phyloP scores from a whole-genome alignment of 2,797 vertebrate species.

The Hypotaenidia okinawae region DNA sequence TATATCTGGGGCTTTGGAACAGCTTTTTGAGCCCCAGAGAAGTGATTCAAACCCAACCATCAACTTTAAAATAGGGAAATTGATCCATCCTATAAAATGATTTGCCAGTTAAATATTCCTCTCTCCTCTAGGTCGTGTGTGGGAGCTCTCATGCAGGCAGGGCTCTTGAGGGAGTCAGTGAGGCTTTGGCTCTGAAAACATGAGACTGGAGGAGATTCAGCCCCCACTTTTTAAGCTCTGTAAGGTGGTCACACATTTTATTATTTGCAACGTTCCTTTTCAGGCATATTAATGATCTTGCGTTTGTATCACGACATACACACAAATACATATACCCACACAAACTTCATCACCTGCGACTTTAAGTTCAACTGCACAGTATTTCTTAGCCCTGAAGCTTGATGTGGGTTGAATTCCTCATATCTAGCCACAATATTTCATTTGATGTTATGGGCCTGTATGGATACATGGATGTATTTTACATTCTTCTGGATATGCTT shows the following conservation, averaged over 20 bases:
- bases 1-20: not conserved
- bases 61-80: not conserved
- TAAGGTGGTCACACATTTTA: not conserved
- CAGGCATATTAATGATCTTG: not conserved
- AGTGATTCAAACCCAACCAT: not conserved
- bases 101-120: constrained; percentile 12
- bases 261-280: not conserved
- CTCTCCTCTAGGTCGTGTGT: not conserved
- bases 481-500: constrained; percentile 60
- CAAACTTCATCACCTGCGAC: not conserved
- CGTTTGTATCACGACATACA: not conserved
- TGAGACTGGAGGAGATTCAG: not conserved
- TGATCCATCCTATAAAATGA: not conserved
- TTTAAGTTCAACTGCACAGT: constrained; percentile 1
- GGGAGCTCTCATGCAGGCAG: not conserved
- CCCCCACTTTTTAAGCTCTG: not conserved
- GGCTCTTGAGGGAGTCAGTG: not conserved
- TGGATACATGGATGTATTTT: constrained; percentile 34
- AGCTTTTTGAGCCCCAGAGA: not conserved
- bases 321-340: not conserved
- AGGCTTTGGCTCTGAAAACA: not conserved
- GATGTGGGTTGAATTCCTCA: constrained; percentile 39
- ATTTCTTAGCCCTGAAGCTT: constrained; percentile 42
- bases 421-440: constrained; percentile 44
- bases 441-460: not conserved